Conservation (phyloP, 2,113 vertebrate species). For the Phrynosoma platyrhinos region DNA sequence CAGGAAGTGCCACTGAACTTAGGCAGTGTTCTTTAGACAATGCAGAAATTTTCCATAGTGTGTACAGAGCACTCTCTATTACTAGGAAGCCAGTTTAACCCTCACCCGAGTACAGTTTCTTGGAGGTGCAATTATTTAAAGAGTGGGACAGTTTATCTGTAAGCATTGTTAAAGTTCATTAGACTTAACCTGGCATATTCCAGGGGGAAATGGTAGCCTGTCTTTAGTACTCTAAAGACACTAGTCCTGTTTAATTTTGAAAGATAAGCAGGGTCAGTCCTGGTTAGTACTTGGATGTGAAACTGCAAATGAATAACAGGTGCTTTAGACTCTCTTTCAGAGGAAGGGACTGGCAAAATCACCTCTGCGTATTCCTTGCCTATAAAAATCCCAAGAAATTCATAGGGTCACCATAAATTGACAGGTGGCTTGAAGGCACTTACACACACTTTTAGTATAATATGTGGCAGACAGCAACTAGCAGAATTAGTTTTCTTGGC, state of each 20-base stretch:
- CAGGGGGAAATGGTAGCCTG: not conserved
- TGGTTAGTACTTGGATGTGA: too few species aligned
- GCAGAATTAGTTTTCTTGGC: constrained; percentile 44
- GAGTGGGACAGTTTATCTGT: not conserved
- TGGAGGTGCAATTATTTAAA: not conserved
- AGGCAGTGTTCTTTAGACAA: not conserved
- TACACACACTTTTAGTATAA: not conserved
- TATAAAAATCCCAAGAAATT: too few species aligned
- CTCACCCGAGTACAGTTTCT: not conserved
- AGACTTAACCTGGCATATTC: not conserved
- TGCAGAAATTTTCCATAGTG: not conserved
- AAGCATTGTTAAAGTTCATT: not conserved
- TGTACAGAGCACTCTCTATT: not conserved
- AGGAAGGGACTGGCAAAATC: too few species aligned
- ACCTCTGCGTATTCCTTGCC: too few species aligned
- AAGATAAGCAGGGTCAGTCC: too few species aligned
- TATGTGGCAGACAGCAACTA: not conserved
- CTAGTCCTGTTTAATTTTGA: too few species aligned
- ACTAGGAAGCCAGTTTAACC: not conserved
- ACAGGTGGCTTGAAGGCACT: too few species aligned
- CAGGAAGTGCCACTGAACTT: not conserved
- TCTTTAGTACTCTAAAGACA: too few species aligned
- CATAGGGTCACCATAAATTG: too few species aligned
- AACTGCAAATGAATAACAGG: too few species aligned
- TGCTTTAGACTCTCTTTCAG: too few species aligned